phyloP scores from a whole-genome alignment of 2,888 invertebrate genomes.

The Nudaria mundana region DNA sequence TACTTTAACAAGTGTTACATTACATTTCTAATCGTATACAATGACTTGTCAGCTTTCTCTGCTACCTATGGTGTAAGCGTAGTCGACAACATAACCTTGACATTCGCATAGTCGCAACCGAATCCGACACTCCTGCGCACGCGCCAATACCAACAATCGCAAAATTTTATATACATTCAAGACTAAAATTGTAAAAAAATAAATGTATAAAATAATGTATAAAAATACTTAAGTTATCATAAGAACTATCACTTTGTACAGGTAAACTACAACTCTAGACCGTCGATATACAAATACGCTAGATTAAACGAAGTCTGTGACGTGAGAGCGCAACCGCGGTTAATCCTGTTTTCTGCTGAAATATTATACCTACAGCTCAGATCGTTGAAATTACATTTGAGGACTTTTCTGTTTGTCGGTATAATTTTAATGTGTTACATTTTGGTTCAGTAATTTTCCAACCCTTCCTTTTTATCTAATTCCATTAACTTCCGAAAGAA shows the following conservation, averaged over 20 bases:
- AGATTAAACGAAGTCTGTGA: not conserved
- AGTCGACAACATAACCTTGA: slow-evolving; percentile 55
- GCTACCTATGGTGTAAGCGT: slow-evolving; percentile 38
- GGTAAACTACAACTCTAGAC: slow-evolving; percentile 59
- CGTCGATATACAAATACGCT: slow-evolving; percentile 4
- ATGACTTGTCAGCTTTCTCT: slow-evolving; percentile 53
- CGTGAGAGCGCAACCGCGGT: slow-evolving; percentile 6
- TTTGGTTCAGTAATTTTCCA: no score
- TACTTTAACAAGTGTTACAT: slow-evolving; percentile 64
- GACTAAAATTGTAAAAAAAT: slow-evolving; percentile 78
- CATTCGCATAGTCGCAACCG: slow-evolving; percentile 51
- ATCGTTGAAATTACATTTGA: no score
- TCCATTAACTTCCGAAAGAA: not conserved
- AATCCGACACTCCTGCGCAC: slow-evolving; percentile 53
- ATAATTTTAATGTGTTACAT: no score
- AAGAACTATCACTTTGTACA: slow-evolving; percentile 81
- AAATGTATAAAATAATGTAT: slow-evolving; percentile 77
- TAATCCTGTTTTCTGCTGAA: not conserved
- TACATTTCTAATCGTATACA: slow-evolving; percentile 72
- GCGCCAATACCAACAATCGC: slow-evolving; percentile 56
- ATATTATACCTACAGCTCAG: no score
- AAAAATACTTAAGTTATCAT: slow-evolving; percentile 79
- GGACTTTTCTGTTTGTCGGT: no score
- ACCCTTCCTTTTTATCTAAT: not conserved
- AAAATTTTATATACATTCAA: slow-evolving; percentile 62